phyloP scores from a whole-genome alignment of 2,797 vertebrate species.

The Clarias fuscus region DNA sequence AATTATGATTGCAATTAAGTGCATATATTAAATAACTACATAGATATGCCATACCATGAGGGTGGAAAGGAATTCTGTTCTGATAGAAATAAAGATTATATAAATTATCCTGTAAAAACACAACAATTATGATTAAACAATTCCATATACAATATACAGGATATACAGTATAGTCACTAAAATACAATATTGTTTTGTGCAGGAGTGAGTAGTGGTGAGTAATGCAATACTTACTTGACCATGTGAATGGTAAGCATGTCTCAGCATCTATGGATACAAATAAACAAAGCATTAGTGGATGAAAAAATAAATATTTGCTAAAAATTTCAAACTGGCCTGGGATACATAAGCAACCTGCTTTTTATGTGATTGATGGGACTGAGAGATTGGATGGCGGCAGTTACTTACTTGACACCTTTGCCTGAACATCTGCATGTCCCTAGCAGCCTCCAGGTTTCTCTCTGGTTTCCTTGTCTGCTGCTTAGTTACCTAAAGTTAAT shows the following conservation, averaged over 20 bases:
- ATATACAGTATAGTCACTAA: neutral
- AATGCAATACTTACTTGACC: neutral
- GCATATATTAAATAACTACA: neutral
- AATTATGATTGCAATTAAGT: neutral
- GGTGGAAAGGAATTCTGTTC: constrained; percentile 69
- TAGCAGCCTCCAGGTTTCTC: constrained; percentile 76
- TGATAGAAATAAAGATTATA: constrained; percentile 86
- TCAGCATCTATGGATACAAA: neutral
- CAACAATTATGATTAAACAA: neutral
- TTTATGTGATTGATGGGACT: too few species aligned
- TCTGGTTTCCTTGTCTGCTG: neutral
- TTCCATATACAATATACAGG: too few species aligned
- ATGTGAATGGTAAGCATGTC: too few species aligned
- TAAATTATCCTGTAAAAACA: neutral
- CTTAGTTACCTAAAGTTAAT: neutral
- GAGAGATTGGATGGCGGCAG: neutral
- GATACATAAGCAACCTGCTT: too few species aligned
- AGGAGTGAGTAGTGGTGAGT: neutral
- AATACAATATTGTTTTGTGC: neutral
- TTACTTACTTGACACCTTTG: constrained; percentile 77
- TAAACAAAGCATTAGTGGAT: neutral
- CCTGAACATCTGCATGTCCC: constrained; percentile 83
- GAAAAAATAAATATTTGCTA: neutral
- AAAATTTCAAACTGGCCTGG: neutral
- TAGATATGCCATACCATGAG: constrained; percentile 70